Conservation (phyloP, 2,888 invertebrate genomes). For the Dryomyza anilis region DNA sequence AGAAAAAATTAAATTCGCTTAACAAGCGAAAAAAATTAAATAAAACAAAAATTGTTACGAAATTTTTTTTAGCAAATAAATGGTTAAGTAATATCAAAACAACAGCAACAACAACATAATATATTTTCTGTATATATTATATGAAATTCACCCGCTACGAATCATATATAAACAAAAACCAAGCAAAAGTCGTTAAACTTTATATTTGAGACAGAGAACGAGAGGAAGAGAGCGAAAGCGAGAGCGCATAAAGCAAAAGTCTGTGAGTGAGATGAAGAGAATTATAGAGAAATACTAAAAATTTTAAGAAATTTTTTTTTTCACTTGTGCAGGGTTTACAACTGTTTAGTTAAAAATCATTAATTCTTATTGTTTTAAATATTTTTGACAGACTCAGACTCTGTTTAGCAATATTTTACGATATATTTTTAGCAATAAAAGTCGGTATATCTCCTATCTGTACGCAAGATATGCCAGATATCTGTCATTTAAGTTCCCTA, state of each 20-base stretch:
- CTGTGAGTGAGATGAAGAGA: too few species aligned
- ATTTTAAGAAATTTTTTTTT: neutral
- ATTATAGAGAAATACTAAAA: neutral
- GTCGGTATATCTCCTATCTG: too few species aligned
- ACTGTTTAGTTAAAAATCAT: too few species aligned
- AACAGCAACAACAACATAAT: constrained; percentile 4
- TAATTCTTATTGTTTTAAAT: too few species aligned
- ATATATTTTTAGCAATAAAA: too few species aligned
- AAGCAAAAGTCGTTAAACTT: constrained; percentile 51
- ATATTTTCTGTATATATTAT: neutral
- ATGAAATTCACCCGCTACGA: constrained; percentile 20
- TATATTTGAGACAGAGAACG: constrained; percentile 49
- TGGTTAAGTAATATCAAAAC: constrained; percentile 9
- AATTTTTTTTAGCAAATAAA: neutral
- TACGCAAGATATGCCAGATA: too few species aligned
- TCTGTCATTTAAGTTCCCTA: too few species aligned
- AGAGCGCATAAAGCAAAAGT: constrained; percentile 18
- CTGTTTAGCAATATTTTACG: too few species aligned
- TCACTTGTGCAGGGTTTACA: too few species aligned
- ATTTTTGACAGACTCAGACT: too few species aligned
- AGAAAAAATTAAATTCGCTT: neutral
- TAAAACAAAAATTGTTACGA: constrained; percentile 1
- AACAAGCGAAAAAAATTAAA: neutral
- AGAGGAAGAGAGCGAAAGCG: neutral
- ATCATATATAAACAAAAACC: constrained; percentile 25